Percentiles rank a stretch among this genome's conserved stretches.
Conservation (phyloP, 2,797 vertebrate species). For the Pseudochirops corinnae region DNA sequence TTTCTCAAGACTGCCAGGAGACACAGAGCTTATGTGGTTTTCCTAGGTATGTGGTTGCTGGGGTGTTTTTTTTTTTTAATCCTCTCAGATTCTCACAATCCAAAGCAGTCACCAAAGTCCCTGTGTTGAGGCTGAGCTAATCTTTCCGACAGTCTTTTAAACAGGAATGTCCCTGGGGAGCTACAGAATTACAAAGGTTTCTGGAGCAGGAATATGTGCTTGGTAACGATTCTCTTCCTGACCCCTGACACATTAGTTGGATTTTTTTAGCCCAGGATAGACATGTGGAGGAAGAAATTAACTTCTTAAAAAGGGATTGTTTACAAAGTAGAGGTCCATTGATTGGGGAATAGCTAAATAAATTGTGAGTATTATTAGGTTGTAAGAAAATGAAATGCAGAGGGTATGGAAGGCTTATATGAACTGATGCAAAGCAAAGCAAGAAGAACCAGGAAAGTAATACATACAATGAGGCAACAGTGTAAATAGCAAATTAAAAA, state of each 20-base stretch:
- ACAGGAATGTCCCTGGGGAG: conserved; percentile 44
- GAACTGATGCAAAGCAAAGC: not conserved
- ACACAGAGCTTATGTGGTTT: conserved; percentile 41
- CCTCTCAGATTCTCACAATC: conserved; percentile 23
- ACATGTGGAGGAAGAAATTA: conserved; percentile 14
- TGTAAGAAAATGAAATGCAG: not conserved
- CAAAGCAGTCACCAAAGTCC: not conserved
- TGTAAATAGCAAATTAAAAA: not conserved
- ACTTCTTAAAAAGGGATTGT: not conserved
- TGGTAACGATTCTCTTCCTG: conserved; percentile 41
- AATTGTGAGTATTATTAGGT: not conserved
- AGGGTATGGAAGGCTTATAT: not conserved
- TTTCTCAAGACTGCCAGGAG: conserved; percentile 10
- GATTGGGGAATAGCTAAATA: not conserved
- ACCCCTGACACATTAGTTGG: conserved; percentile 22
- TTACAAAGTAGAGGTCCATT: not conserved
- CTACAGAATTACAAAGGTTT: conserved; percentile 44
- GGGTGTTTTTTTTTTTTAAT: not conserved
- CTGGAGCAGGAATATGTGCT: conserved; percentile 35
- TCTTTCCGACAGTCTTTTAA: not conserved
- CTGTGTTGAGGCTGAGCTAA: conserved; percentile 19
- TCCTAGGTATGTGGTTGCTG: not conserved
- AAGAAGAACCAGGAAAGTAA: not conserved
- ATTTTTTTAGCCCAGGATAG: conserved; percentile 32
- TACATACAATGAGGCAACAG: not conserved